phyloP scores from a whole-genome alignment of 2,113 vertebrate genomes.

The Petrocephalus microphthalmus region DNA sequence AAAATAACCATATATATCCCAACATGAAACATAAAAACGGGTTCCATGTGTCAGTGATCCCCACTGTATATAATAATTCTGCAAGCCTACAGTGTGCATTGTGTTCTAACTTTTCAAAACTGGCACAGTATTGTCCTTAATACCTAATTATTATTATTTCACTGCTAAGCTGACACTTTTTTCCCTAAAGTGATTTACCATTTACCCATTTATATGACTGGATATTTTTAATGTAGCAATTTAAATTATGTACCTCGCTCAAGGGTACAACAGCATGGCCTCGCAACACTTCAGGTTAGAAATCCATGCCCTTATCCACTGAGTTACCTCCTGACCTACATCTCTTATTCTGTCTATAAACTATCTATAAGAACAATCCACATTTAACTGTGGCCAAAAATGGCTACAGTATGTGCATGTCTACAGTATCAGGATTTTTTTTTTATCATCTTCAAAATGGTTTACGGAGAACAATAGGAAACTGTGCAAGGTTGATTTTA shows the following conservation, averaged over 20 bases:
- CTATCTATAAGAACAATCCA: neutral
- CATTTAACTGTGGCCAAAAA: neutral
- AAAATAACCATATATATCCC: neutral
- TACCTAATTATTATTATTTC: constrained; percentile 12
- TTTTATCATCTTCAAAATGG: neutral
- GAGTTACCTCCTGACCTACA: neutral
- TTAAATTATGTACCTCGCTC: constrained; percentile 8
- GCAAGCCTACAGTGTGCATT: neutral
- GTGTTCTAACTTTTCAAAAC: neutral
- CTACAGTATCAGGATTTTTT: neutral
- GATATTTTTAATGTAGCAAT: constrained; percentile 1
- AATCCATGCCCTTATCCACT: neutral
- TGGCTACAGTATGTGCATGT: neutral
- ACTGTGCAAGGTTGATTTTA: constrained; percentile 64
- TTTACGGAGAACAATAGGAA: constrained; percentile 55
- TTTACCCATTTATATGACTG: constrained; percentile 1
- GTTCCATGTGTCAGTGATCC: neutral
- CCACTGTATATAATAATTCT: neutral
- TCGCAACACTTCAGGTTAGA: neutral
- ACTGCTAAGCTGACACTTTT: neutral
- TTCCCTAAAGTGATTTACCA: constrained; percentile 1
- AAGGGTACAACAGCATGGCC: neutral
- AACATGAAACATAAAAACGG: neutral
- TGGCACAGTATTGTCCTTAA: constrained; percentile 4
- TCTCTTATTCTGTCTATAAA: neutral